Base-by-base conservation (phyloP, 2,888 invertebrate genomes). In the Lomographa bimaculata region DNA sequence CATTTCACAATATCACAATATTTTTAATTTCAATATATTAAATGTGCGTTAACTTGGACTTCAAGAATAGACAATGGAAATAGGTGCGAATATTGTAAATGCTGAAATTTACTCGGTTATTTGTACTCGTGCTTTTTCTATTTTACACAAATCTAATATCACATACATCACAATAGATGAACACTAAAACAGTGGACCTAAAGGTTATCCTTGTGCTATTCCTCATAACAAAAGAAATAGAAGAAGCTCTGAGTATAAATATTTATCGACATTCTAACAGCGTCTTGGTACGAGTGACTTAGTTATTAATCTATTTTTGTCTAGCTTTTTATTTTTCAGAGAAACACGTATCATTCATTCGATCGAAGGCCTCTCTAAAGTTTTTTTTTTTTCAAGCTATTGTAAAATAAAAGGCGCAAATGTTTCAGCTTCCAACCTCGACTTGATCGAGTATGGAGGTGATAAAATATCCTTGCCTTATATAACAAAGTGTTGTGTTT, bases 251-350 rank as follows among this genome's bases (percentile, higher is more conserved):
- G 73, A 73, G 53, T 57, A 64, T 65, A 71, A 56, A 56, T 57
- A 56, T 65, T 66, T 67, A 58, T 64, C 65, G 71, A 66, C 65
- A 66, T 57, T 75, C 78, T 85, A 87, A 87, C 87, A 87, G 87
- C 89, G 87, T 89, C 86, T 83, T 86, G 79, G 89, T 89, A 89
- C 85, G 85, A 87, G 86, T 86, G 87, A 27, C 65, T 78, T 81
- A 79, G 73, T 61, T 76, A 73, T 75, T 82, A 80, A 78, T 71
- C 61, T 66, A 63, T 70, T 61, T 65, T 60, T 67, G 54, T 51
- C 60, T 60, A 23, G 30, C 35, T 49, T 62, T 60, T 60, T 53
- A 53, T 44, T 64, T 68, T 68, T 66, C 60, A 69, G 66, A 50
- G 41, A 54, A 29, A 53, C 59, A 71, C 64, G 60, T 74, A 71